Conservation (phyloP, 2,113 vertebrate genomes). For the Empidonax traillii region DNA sequence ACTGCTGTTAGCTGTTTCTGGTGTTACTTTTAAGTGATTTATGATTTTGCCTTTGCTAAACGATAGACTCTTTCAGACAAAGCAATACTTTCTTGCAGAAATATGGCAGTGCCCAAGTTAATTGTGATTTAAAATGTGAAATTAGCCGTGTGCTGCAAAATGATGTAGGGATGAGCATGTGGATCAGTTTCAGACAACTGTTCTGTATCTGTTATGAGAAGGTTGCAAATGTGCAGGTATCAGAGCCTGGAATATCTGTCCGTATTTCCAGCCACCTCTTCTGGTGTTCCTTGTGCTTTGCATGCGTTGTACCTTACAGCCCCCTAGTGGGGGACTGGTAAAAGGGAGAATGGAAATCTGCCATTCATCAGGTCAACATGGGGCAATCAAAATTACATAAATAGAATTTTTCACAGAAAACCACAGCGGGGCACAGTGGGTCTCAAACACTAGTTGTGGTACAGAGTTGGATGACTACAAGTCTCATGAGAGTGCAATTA, state of each 20-base stretch:
- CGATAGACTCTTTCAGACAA: neutral
- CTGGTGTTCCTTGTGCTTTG: neutral
- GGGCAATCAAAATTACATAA: neutral
- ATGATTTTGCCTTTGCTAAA: neutral
- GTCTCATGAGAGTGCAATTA: neutral
- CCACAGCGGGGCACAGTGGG: neutral
- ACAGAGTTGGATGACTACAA: neutral
- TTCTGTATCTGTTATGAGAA: neutral
- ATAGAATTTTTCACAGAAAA: neutral
- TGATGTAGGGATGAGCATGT: rapidly evolving
- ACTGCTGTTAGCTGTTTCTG: neutral
- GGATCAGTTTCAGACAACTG: neutral
- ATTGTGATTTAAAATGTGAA: neutral
- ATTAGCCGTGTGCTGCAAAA: neutral
- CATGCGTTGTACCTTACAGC: neutral
- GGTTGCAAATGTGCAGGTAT: neutral
- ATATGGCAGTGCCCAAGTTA: neutral
- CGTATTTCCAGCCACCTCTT: neutral
- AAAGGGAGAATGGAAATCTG: neutral
- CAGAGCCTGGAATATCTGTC: neutral
- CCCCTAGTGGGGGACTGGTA: neutral
- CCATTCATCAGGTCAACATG: rapidly evolving
- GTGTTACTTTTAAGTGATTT: neutral
- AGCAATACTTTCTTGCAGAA: neutral
- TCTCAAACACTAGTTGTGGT: neutral